Conservation (phyloP, 2,113 vertebrate genomes). For the Apistogramma diplotaenia region DNA sequence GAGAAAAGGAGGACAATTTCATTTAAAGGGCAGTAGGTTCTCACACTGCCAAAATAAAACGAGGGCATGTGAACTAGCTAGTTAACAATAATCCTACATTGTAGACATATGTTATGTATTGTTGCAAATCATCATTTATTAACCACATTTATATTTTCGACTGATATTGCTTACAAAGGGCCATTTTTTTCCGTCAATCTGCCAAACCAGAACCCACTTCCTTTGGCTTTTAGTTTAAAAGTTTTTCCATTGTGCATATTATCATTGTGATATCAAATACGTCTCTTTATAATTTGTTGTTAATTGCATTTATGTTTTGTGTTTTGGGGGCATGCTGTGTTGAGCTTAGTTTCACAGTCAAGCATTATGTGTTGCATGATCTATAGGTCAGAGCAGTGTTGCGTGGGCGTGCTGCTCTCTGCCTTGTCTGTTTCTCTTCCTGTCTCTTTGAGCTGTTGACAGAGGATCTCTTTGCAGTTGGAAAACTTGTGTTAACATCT, state of each 20-base stretch:
- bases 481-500: constrained; percentile 56
- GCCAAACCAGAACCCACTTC: neutral
- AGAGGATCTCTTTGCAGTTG: constrained; percentile 42
- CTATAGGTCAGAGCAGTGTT: constrained; percentile 3
- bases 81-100: neutral
- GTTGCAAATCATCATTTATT: neutral
- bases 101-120: neutral
- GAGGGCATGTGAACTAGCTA: neutral
- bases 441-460: constrained; percentile 43
- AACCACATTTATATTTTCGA: neutral
- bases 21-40: too few relatives aligned
- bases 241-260: neutral
- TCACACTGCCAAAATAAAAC: neutral
- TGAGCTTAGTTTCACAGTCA: neutral
- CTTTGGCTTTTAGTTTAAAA: neutral
- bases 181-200: neutral
- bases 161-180: neutral
- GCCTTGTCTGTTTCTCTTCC: constrained; percentile 57
- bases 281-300: neutral
- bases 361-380: neutral
- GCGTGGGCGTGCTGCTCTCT: constrained; percentile 46
- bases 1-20: neutral
- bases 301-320: neutral
- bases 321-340: neutral
- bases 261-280: neutral